Evolutionary conservation across 35 echinoderm and acorn worm genomes (phyloP).

Genomic region (Ophioderma brevispina): DNA sequence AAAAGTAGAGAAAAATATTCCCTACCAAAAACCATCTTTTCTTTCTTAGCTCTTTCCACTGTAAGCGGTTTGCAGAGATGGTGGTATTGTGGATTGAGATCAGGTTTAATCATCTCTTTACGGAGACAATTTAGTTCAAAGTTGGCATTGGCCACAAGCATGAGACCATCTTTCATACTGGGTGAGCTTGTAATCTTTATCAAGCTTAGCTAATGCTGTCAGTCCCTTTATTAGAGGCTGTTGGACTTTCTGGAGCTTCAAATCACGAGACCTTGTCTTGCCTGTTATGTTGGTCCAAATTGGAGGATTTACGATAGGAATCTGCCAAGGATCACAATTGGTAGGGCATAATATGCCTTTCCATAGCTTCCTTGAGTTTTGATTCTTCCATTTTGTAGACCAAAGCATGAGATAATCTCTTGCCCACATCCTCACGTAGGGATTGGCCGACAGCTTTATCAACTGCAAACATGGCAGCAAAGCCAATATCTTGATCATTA

Average conservation of each 20-base stretch:
- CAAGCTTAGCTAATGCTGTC: slow-evolving; percentile 8
- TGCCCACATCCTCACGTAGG: neutral
- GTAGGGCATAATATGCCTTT: slow-evolving; percentile 23
- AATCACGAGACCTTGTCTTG: slow-evolving; percentile 21
- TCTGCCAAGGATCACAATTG: neutral
- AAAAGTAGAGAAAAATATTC: slow-evolving; percentile 21
- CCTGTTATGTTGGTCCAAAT: slow-evolving; percentile 48
- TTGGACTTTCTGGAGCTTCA: slow-evolving; percentile 45
- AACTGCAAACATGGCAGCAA: neutral
- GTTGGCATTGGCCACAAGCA: slow-evolving; percentile 29
- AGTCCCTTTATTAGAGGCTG: slow-evolving; percentile 51
- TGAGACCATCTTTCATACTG: slow-evolving; percentile 24
- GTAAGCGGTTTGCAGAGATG: slow-evolving; percentile 27
- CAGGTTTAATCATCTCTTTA: slow-evolving; percentile 43
- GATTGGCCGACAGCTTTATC: neutral
- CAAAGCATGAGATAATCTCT: neutral
- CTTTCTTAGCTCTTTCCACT: neutral
- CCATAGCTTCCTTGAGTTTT: neutral
- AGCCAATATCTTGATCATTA: neutral
- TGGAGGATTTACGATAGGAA: slow-evolving; percentile 46
- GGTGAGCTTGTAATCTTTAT: neutral
- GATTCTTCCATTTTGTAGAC: neutral
- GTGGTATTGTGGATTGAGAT: slow-evolving; percentile 23
- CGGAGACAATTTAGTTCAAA: slow-evolving; percentile 42
- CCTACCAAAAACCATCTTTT: neutral